phyloP scores from a whole-genome alignment of 1,140 invertebrate genomes.

The Drosophila aff. region DNA sequence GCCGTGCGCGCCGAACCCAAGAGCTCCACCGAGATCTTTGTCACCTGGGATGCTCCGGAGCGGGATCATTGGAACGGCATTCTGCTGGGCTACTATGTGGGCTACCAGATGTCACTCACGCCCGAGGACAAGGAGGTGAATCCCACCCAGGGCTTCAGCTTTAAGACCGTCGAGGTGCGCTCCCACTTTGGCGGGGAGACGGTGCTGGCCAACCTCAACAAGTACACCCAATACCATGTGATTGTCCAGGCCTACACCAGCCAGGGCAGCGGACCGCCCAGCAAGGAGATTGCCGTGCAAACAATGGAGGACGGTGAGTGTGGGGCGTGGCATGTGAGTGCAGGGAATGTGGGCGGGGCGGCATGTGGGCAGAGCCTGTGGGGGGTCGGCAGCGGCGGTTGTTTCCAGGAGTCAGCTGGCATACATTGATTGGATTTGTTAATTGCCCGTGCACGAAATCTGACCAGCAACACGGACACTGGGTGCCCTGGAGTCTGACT shows the following conservation, averaged over 20 bases:
- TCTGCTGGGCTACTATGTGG: constrained; percentile 96
- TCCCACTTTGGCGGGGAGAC: constrained; percentile 89
- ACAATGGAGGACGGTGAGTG: constrained; percentile 95
- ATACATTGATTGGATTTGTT: constrained; percentile 80
- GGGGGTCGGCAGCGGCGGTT: neutral
- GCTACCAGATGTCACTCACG: constrained; percentile 90
- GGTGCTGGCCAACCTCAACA: constrained; percentile 89
- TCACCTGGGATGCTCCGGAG: constrained; percentile 95
- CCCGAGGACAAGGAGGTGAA: constrained; percentile 84
- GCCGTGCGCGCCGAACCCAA: constrained; percentile 94
- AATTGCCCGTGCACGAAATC: constrained; percentile 74
- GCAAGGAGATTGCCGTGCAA: constrained; percentile 91
- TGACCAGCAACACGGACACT: constrained; percentile 30
- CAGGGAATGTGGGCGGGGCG: neutral
- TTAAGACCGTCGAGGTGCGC: constrained; percentile 90
- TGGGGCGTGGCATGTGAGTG: neutral
- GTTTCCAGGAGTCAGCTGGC: constrained; percentile 22
- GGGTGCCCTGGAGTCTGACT: constrained; percentile 16
- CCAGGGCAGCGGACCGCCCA: constrained; percentile 94
- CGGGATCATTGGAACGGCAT: constrained; percentile 96
- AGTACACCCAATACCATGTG: constrained; percentile 95
- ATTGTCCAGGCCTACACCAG: constrained; percentile 97
- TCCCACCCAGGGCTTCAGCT: constrained; percentile 87
- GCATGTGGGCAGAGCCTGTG: neutral
- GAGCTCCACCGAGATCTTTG: constrained; percentile 94